Conservation (phyloP, 2,113 vertebrate genomes). For the Kryptolebias marmoratus region DNA sequence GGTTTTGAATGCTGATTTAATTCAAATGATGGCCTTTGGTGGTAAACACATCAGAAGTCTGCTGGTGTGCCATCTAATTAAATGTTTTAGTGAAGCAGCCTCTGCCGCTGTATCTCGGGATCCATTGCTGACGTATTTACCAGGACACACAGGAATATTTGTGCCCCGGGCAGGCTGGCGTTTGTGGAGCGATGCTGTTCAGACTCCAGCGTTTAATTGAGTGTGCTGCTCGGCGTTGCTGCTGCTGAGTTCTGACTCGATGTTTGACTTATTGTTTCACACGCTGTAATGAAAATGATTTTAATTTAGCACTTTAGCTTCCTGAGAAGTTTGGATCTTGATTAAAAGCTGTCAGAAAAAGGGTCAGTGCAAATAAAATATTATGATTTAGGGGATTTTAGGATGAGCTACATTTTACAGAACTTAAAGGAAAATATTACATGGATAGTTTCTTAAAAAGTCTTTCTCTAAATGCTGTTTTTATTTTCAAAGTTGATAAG, state of each 20-base stretch:
- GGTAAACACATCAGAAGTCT: constrained; percentile 26
- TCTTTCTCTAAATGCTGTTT: constrained; percentile 31
- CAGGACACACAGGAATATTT: constrained; percentile 34
- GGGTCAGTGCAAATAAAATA: background rate
- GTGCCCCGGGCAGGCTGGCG: constrained; percentile 38
- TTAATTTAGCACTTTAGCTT: background rate
- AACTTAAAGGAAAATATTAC: background rate
- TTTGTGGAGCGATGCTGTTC: constrained; percentile 28
- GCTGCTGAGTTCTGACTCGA: constrained; percentile 4
- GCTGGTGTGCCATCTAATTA: constrained; percentile 45
- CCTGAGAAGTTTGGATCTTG: constrained; percentile 2
- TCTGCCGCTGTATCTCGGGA: constrained; percentile 9
- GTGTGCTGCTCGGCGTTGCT: constrained; percentile 7
- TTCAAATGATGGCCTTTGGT: constrained; percentile 36
- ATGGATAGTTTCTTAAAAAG: constrained; percentile 33
- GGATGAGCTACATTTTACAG: constrained; percentile 13
- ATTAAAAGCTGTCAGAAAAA: constrained; percentile 3
- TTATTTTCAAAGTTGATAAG: constrained; percentile 36
- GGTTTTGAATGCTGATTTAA: constrained; percentile 33
- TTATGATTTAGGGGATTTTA: constrained; percentile 1
- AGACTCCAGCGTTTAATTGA: constrained; percentile 16
- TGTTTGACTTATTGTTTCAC: constrained; percentile 14
- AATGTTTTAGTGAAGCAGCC: constrained; percentile 41
- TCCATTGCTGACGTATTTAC: constrained; percentile 43
- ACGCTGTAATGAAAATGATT: constrained; percentile 2